Evolutionary conservation across 2,113 vertebrate genomes (phyloP), one percentile per base, ranked within the genome.

Genomic region (Terrapene triunguis): DNA sequence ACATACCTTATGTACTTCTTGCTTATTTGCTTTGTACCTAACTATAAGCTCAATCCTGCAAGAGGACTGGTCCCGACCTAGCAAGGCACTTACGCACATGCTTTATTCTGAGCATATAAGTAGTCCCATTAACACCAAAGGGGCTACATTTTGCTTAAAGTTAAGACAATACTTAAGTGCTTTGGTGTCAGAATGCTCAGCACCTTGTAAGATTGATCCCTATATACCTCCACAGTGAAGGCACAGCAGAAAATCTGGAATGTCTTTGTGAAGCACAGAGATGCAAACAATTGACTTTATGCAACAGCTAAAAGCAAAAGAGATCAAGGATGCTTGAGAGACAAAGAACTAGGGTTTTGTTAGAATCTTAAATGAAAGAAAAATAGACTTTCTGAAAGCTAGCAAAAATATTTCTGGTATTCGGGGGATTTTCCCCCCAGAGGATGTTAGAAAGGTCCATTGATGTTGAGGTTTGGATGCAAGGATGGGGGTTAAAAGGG

Each of bases 241-340:
- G 48, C 54, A 97, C 91, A 95, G 94, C 95, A 96, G 95, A 96
- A 83, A 90, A 55, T 87, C 79, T 94, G 94, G 85, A 84, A 96
- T 89, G 91, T 94, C 96, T 96, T 96, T 94, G 93, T 97, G 94
- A 96, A 96, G 96, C 94, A 87, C 89, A 91, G 85, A 94, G 91
- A 93, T 90, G 89, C 96, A 96, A 95, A 88, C 96, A 97, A 93
- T 96, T 97, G 96, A 97, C 97, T 97, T 93, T 80, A 59, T 96
- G 88, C 92, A 96, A 85, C 95, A 97, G 94, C 93, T 89, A 27
- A 91, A 96, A 96, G 95, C 91, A 93, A 91, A 92, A 78, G 59
- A 97, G 95, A 97, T 97, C 95, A 97, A 97, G 96, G 88, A 74
- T 97, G 92, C 92, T 16, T 53, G 85, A 90, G 95, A 97, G 91